Conservation (phyloP, 2,888 invertebrate genomes). For the Synergus itoensis region DNA sequence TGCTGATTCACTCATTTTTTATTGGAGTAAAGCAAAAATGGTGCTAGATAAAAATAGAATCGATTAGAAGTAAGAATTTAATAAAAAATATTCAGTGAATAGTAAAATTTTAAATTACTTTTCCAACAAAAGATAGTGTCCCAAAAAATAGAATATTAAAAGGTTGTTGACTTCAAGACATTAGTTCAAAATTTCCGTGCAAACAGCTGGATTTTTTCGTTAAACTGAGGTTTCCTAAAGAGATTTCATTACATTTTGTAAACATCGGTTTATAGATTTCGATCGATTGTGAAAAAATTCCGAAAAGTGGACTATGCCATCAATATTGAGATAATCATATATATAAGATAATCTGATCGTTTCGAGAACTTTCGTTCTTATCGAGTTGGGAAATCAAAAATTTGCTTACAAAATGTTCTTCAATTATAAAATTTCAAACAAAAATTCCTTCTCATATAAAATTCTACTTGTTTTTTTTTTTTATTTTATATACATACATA, state of each 20-base stretch:
- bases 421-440: background rate
- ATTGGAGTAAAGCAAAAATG: background rate
- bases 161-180: too few species aligned
- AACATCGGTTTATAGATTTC: background rate
- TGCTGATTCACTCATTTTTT: background rate
- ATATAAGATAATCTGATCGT: background rate
- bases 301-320: background rate
- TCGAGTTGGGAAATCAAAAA: slow-evolving; percentile 12
- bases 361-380: background rate
- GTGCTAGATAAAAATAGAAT: background rate
- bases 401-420: background rate
- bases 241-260: background rate
- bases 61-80: background rate
- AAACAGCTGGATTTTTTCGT: too few species aligned
- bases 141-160: too few species aligned
- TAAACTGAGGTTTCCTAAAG: background rate
- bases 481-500: background rate
- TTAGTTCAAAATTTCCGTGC: too few species aligned
- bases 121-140: too few species aligned
- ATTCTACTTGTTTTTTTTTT: background rate
- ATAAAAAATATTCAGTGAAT: background rate
- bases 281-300: background rate
- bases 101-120: too few species aligned
- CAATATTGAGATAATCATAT: background rate
- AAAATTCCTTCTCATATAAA: background rate